Conservation (phyloP, 2,113 vertebrate species). For the Erythrocercus mccallii region DNA sequence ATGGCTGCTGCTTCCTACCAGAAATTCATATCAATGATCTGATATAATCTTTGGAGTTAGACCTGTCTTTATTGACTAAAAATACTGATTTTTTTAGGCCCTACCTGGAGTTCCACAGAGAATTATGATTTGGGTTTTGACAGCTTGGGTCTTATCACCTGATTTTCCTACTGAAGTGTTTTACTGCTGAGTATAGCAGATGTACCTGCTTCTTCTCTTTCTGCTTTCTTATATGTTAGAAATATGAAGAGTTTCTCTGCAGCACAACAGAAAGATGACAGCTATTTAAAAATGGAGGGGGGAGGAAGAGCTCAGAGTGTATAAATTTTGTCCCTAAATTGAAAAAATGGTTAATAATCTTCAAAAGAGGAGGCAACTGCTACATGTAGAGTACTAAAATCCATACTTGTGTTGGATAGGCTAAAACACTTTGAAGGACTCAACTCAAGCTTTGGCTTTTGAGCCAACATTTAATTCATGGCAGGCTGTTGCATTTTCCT, state of each 20-base stretch:
- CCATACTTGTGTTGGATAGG: not conserved
- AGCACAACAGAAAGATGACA: not conserved
- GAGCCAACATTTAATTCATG: not conserved
- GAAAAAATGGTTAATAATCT: not conserved
- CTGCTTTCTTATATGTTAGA: not conserved
- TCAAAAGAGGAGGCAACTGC: not conserved
- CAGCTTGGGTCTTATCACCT: not conserved
- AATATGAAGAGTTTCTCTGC: not conserved
- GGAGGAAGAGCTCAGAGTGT: not conserved
- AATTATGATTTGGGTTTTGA: not conserved
- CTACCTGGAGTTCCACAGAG: not conserved
- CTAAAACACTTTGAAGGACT: not conserved
- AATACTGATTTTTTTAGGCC: not conserved
- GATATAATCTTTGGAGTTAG: not conserved
- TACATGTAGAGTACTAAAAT: not conserved
- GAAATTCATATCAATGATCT: not conserved
- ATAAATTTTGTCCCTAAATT: not conserved
- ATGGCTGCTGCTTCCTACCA: not conserved
- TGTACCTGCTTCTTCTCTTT: not conserved
- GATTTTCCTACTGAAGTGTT: not conserved
- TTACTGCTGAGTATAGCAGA: not conserved
- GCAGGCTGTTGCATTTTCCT: not conserved
- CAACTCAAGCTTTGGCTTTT: not conserved
- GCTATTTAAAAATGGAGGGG: not conserved
- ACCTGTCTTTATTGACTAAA: not conserved